phyloP scores from a whole-genome alignment of 1,140 invertebrate species.

The Cyclina sinensis region DNA sequence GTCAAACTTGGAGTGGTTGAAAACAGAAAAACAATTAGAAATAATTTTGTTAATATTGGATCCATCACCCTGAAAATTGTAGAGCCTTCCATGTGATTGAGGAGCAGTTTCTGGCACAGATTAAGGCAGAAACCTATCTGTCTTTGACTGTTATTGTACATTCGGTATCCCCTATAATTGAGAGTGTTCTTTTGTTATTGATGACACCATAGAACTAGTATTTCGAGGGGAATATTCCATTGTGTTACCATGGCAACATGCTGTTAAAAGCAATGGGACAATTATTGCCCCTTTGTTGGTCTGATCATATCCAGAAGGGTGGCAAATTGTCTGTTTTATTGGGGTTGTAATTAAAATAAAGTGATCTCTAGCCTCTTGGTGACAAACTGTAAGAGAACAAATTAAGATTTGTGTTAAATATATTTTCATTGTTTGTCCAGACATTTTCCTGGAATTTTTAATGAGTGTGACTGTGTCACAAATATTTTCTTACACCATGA shows the following conservation, averaged over 20 bases:
- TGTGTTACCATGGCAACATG: conserved; percentile 32
- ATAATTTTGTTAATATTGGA: too few relatives aligned
- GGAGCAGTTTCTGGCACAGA: too few relatives aligned
- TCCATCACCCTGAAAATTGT: too few relatives aligned
- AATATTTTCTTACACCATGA: too few relatives aligned
- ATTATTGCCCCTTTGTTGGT: conserved; percentile 44
- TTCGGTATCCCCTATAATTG: neutral
- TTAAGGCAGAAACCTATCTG: neutral
- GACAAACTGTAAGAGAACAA: conserved; percentile 8
- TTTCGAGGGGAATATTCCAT: conserved; percentile 45
- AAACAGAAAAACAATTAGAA: too few relatives aligned
- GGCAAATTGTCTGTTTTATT: conserved; percentile 54
- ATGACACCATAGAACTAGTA: conserved; percentile 36
- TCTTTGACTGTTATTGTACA: neutral
- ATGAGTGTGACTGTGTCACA: too few relatives aligned
- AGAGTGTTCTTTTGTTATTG: conserved; percentile 42
- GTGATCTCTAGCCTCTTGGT: conserved; percentile 1
- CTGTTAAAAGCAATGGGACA: conserved; percentile 28
- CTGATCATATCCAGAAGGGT: conserved; percentile 27
- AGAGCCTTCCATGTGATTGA: too few relatives aligned
- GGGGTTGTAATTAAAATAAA: conserved; percentile 42
- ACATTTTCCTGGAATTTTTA: too few relatives aligned
- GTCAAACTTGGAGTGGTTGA: too few relatives aligned
- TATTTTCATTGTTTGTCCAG: too few relatives aligned
- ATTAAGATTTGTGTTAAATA: neutral